Conservation (phyloP, 1,140 invertebrate genomes). For the Drosophila nannoptera region DNA sequence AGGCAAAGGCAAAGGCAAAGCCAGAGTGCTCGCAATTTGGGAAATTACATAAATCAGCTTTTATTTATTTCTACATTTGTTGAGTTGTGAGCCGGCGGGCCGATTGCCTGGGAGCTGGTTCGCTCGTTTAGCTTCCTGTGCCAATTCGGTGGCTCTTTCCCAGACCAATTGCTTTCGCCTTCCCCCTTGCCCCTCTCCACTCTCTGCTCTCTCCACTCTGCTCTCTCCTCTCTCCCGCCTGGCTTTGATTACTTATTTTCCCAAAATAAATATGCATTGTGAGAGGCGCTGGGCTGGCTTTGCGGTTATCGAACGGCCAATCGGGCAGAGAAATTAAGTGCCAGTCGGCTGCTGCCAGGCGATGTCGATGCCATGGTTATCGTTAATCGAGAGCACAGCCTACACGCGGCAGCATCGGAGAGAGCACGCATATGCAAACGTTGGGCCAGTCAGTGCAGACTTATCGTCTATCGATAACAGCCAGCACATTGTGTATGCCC, state of each 20-base stretch:
- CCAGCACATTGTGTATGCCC: too few species aligned
- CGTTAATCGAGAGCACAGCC: slow-evolving; percentile 60
- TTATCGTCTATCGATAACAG: neutral
- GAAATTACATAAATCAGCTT: slow-evolving; percentile 76
- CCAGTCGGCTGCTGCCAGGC: slow-evolving; percentile 14
- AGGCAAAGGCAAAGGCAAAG: slow-evolving; percentile 12
- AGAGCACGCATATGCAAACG: too few species aligned
- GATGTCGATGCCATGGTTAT: slow-evolving; percentile 43
- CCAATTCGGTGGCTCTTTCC: slow-evolving; percentile 31
- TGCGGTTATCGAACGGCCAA: slow-evolving; percentile 59
- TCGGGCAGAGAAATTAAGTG: slow-evolving; percentile 28
- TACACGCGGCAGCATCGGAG: slow-evolving; percentile 16
- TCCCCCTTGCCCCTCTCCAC: slow-evolving; percentile 4
- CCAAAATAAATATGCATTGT: slow-evolving; percentile 76
- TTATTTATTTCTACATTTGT: slow-evolving; percentile 73
- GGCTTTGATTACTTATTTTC: slow-evolving; percentile 75
- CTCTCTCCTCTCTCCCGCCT: neutral
- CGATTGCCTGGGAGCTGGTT: slow-evolving; percentile 31
- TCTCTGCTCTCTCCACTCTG: neutral
- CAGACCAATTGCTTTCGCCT: slow-evolving; percentile 11
- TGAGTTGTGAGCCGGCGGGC: slow-evolving; percentile 32
- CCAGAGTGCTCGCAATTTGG: slow-evolving; percentile 62
- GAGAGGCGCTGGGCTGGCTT: slow-evolving; percentile 36
- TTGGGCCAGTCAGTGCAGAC: neutral
- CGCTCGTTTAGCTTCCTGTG: slow-evolving; percentile 42